Evolutionary conservation across 1,140 invertebrate species (phyloP).

Genomic region (Macrotrachela quadricornifera): DNA sequence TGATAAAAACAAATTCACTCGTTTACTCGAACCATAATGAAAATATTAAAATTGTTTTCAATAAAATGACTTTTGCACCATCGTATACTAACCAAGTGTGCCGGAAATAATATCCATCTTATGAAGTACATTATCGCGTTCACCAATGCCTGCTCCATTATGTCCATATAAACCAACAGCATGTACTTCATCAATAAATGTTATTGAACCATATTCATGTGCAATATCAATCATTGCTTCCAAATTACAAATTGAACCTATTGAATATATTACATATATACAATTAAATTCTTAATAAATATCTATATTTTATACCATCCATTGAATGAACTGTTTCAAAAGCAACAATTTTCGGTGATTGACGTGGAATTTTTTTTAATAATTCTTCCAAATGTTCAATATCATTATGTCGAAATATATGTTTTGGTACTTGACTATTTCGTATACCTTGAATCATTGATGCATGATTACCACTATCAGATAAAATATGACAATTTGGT

Average conservation of each 20-base stretch:
- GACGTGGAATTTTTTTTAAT: slow-evolving; percentile 43
- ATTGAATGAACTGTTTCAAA: slow-evolving; percentile 99
- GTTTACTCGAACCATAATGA: too few relatives aligned
- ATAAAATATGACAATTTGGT: slow-evolving; percentile 78
- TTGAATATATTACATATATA: too few relatives aligned
- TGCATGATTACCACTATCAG: slow-evolving; percentile 91
- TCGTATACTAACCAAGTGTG: slow-evolving; percentile 42
- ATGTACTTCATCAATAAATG: slow-evolving; percentile 92
- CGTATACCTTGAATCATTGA: slow-evolving; percentile 94
- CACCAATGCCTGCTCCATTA: slow-evolving; percentile 74
- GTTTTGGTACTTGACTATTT: slow-evolving; percentile 71
- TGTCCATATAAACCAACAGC: slow-evolving; percentile 89
- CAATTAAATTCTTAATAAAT: too few relatives aligned
- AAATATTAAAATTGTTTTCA: too few relatives aligned
- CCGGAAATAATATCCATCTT: slow-evolving; percentile 91
- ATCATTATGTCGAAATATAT: slow-evolving; percentile 85
- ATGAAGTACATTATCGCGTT: slow-evolving; percentile 56
- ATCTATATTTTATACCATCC: slow-evolving; percentile 39
- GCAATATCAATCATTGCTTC: slow-evolving; percentile 63
- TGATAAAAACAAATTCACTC: too few relatives aligned
- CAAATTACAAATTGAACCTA: slow-evolving; percentile 59
- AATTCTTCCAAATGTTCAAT: slow-evolving; percentile 57
- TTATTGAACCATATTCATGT: slow-evolving; percentile 72
- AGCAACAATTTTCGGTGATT: slow-evolving; percentile 76
- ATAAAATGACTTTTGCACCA: too few relatives aligned